Conservation (phyloP, 2,797 vertebrate genomes). For the Pangasius mekongensis region DNA sequence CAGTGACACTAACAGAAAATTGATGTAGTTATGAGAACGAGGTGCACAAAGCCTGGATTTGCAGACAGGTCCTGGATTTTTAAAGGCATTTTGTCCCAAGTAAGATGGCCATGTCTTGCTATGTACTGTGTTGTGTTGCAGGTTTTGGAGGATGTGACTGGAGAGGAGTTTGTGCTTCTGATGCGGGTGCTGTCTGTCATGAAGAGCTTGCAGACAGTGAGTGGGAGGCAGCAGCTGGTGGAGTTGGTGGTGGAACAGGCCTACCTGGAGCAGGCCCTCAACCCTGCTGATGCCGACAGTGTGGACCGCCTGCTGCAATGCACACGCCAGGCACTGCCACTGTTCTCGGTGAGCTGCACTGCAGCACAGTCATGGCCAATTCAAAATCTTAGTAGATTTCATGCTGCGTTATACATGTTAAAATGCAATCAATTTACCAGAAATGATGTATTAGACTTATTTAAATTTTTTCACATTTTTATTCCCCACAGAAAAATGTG, state of each 20-base stretch:
- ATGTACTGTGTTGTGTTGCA: constrained; percentile 58
- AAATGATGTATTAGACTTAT: not conserved
- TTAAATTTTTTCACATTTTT: too few relatives aligned
- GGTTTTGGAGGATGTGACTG: constrained; percentile 97
- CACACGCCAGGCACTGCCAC: constrained; percentile 92
- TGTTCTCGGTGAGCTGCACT: constrained; percentile 88
- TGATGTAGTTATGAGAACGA: not conserved
- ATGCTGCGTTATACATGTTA: not conserved
- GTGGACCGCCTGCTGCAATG: constrained; percentile 96
- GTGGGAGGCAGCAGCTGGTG: constrained; percentile 93
- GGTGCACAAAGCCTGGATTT: not conserved
- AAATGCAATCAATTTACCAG: not conserved
- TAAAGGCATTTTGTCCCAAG: not conserved
- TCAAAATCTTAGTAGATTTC: not conserved
- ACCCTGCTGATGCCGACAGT: constrained; percentile 88
- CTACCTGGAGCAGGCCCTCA: constrained; percentile 92
- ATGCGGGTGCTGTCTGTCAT: constrained; percentile 92
- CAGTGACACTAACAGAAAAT: not conserved
- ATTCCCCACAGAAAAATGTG: constrained; percentile 89
- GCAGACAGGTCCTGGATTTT: not conserved
- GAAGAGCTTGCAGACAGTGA: constrained; percentile 92
- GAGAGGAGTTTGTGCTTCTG: constrained; percentile 96
- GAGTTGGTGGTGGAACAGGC: constrained; percentile 96
- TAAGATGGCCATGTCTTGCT: not conserved
- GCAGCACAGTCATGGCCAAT: not conserved